Evolutionary conservation across 2,113 vertebrate genomes (phyloP).

Genomic region (Varanus komodoensis): DNA sequence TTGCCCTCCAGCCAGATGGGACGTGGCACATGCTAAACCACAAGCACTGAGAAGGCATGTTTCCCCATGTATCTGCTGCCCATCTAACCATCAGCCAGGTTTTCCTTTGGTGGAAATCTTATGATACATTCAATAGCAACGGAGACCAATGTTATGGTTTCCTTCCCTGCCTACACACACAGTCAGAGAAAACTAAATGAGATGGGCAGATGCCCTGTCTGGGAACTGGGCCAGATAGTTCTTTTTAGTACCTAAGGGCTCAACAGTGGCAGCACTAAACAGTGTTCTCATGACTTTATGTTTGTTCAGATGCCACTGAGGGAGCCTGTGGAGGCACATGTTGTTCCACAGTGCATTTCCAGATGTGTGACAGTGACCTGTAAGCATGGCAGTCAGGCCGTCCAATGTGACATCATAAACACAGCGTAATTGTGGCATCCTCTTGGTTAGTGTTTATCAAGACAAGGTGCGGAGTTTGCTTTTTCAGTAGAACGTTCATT

Average conservation of each 20-base stretch:
- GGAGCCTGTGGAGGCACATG: neutral
- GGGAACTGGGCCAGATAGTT: conserved; percentile 43
- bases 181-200: neutral
- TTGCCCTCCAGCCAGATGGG: conserved; percentile 48
- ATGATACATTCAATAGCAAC: conserved; percentile 10
- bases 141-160: conserved; percentile 5
- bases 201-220: conserved; percentile 38
- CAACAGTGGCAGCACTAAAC: conserved; percentile 8
- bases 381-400: neutral
- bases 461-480: neutral
- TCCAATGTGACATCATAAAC: neutral
- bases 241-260: conserved; percentile 45
- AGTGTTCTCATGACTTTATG: conserved; percentile 42
- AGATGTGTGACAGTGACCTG: neutral
- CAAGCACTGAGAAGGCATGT: conserved; percentile 27
- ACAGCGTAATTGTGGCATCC: neutral
- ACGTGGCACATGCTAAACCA: conserved; percentile 20
- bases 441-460: neutral
- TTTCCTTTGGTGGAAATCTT: neutral
- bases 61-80: conserved; percentile 19
- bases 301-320: conserved; percentile 11
- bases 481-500: neutral
- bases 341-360: neutral
- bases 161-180: neutral
- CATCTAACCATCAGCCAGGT: conserved; percentile 39